phyloP scores from a whole-genome alignment of 2,888 invertebrate genomes.

The Dolomedes plantarius region DNA sequence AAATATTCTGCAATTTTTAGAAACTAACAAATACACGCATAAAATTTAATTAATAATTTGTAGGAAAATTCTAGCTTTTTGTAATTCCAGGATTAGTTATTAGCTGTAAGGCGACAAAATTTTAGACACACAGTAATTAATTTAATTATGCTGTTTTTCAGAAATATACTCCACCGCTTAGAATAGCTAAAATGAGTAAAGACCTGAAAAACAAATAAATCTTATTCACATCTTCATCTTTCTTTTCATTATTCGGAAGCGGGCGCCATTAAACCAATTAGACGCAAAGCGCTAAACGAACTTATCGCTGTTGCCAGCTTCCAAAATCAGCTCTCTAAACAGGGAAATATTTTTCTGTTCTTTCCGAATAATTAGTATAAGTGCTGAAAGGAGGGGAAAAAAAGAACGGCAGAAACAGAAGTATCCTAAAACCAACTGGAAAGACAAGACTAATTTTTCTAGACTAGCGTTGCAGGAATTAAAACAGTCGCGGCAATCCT shows the following conservation, averaged over 20 bases:
- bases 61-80: slow-evolving; percentile 33
- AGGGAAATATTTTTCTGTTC: slow-evolving; percentile 58
- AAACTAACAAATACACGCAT: not conserved
- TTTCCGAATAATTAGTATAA: slow-evolving; percentile 67
- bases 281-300: slow-evolving; percentile 59
- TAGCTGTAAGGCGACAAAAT: slow-evolving; percentile 49
- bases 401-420: slow-evolving; percentile 20
- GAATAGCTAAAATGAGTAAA: slow-evolving; percentile 31
- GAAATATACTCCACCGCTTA: slow-evolving; percentile 31
- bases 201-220: slow-evolving; percentile 1
- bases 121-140: slow-evolving; percentile 57
- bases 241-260: slow-evolving; percentile 31
- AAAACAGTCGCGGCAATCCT: slow-evolving; percentile 63
- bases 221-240: slow-evolving; percentile 42
- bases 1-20: not conserved
- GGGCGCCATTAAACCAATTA: slow-evolving; percentile 69
- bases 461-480: slow-evolving; percentile 43
- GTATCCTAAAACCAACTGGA: slow-evolving; percentile 47
- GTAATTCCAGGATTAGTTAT: slow-evolving; percentile 47
- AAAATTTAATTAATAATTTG: slow-evolving; percentile 42
- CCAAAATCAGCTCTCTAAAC: slow-evolving; percentile 62
- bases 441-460: slow-evolving; percentile 62
- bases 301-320: slow-evolving; percentile 63
- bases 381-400: slow-evolving; percentile 37
- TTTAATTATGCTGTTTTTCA: slow-evolving; percentile 61